phyloP scores from a whole-genome alignment of 2,113 vertebrate species.

The Mastomys coucha region DNA sequence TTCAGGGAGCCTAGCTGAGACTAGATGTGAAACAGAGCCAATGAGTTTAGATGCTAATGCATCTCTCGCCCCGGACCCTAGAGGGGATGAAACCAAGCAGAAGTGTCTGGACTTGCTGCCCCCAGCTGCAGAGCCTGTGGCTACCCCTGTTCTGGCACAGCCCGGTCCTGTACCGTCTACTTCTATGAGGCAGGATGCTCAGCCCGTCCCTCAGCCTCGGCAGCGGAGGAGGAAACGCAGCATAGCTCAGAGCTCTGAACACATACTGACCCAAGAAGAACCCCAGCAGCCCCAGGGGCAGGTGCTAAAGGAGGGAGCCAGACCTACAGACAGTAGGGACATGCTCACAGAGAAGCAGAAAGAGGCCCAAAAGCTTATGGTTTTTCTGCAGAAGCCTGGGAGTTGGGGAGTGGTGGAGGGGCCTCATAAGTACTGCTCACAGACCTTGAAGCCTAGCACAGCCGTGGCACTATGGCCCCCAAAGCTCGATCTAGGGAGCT shows the following conservation, averaged over 20 bases:
- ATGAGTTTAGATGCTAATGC: not conserved
- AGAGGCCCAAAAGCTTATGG: conserved; percentile 47
- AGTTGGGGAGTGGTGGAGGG: conserved; percentile 41
- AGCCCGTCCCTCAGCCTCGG: not conserved
- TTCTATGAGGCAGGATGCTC: not conserved
- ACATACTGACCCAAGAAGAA: accelerated
- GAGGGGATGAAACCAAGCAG: not conserved
- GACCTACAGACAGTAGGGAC: not conserved
- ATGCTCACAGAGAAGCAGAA: conserved; percentile 46
- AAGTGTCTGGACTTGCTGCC: not conserved
- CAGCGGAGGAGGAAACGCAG: conserved; percentile 38
- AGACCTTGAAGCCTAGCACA: not conserved
- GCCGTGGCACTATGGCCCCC: not conserved
- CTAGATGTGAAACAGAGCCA: not conserved
- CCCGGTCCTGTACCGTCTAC: not conserved
- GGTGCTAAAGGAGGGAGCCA: accelerated
- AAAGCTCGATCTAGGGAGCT: conserved; percentile 76
- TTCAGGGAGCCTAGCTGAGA: not conserved
- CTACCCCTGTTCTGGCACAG: accelerated
- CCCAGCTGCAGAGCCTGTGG: accelerated
- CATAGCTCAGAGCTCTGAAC: not conserved
- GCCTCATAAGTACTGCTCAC: not conserved
- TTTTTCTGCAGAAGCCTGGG: conserved; percentile 62
- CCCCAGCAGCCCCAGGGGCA: not conserved
- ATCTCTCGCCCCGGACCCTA: not conserved